phyloP scores from a whole-genome alignment of 2,797 vertebrate species.

The Paedocypris micromegethes region DNA sequence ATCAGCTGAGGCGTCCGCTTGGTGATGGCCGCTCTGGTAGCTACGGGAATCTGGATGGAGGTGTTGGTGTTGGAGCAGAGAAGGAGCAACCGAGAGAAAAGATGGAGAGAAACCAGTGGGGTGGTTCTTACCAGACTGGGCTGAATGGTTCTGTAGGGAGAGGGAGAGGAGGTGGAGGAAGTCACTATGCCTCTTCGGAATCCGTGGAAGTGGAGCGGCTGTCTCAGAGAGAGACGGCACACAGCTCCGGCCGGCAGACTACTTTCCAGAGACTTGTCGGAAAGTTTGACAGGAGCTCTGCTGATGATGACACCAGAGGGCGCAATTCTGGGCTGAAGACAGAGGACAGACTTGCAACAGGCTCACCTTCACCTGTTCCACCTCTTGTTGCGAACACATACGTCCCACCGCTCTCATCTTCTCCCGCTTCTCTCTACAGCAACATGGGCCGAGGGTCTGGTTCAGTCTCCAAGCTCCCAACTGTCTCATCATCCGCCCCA shows the following conservation, averaged over 20 bases:
- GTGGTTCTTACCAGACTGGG: slow-evolving; percentile 52
- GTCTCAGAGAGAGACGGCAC: slow-evolving; percentile 44
- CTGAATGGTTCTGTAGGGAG: slow-evolving; percentile 58
- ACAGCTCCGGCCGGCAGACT: slow-evolving; percentile 61
- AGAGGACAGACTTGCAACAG: slow-evolving; percentile 51
- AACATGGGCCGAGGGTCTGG: slow-evolving; percentile 49
- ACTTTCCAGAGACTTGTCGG: slow-evolving; percentile 72
- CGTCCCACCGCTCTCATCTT: slow-evolving; percentile 53
- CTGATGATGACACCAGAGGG: slow-evolving; percentile 55
- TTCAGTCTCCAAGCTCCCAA: slow-evolving; percentile 38
- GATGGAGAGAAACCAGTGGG: slow-evolving; percentile 53
- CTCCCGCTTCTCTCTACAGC: slow-evolving; percentile 56
- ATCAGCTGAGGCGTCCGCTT: slow-evolving; percentile 52
- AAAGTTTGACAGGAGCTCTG: slow-evolving; percentile 33
- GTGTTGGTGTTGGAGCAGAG: slow-evolving; percentile 53
- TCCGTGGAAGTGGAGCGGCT: slow-evolving; percentile 29
- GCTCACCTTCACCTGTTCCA: slow-evolving; percentile 36
- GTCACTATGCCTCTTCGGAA: slow-evolving; percentile 40
- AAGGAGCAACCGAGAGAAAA: slow-evolving; percentile 30
- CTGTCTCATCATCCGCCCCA: slow-evolving; percentile 34
- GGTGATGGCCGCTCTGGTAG: slow-evolving; percentile 65
- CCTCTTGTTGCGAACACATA: slow-evolving; percentile 50
- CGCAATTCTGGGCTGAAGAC: slow-evolving; percentile 45
- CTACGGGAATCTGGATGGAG: slow-evolving; percentile 66
- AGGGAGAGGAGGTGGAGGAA: slow-evolving; percentile 35